Evolutionary conservation across 2,888 invertebrate species (phyloP), one percentile per base, ranked within the genome.

Genomic region (Galerucella pusilla): DNA sequence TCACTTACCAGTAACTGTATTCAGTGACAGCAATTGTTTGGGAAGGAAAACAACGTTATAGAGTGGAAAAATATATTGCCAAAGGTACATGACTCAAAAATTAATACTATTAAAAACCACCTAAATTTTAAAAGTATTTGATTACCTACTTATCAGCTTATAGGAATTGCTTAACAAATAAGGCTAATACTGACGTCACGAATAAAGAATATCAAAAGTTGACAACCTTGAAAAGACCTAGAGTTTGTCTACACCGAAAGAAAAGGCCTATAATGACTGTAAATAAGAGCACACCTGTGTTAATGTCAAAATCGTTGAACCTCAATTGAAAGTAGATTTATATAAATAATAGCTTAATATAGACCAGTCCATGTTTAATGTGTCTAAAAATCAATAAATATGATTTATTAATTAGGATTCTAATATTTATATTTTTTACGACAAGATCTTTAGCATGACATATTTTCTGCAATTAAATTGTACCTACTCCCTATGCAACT

Each of bases 191-290:
- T 49, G 61, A 69, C 70, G 63, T 70, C 70, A 70, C 63, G 28
- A 69, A 69, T 68, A 68, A 69, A 69, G 69, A 69, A 28, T 69
- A 70, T 70, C 54, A 70, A 70, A 70, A 70, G 70, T 70, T 70
- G 70, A 70, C 63, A 70, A 70, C 70, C 70, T 70, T 70, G 70
- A 70, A 63, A 63, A 64, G 70, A 63, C 69, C 60, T 69, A 61
- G 69, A 70, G 70, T 70, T 70, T 63, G 63, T 70, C 70, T 70
- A 70, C 70, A 70, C 54, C 63, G 35, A 63, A 70, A 61, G 69
- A 61, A 69, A 69, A 70, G 63, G 52, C 42, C 63, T 63, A 70
- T 70, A 70, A 63, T 70, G 63, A 61, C 20, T 70, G 35, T 28
- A 63, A 69, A 70, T 70, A 70, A 70, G 70, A 70, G 63, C 63